These are phyloP conservation scores for Alloscopus bannaensis DNA, from an alignment of 2,888 invertebrate species.

Conservation along the genomic window DNA sequence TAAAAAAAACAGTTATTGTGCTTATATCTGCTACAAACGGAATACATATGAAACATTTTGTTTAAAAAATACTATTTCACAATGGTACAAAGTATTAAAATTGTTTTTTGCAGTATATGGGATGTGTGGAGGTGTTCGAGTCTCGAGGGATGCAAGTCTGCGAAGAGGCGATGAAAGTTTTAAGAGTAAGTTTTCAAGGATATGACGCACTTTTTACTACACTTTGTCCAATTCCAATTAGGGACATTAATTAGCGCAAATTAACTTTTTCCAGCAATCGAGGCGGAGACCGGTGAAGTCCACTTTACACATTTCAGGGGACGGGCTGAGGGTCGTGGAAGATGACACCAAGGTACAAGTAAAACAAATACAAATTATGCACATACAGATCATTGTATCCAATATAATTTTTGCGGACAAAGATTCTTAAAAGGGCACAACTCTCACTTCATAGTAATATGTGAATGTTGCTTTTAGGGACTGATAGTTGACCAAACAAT, in stretches of 20 bases:
- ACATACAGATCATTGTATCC: no score
- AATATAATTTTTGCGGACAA: no score
- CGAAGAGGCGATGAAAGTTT: conserved; percentile 98
- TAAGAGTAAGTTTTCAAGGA: conserved; percentile 83
- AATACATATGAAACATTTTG: no score
- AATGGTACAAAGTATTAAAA: no score
- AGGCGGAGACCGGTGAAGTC: conserved; percentile 92
- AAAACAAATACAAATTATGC: conserved; percentile 12
- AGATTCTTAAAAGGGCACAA: no score
- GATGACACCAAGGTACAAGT: conserved; percentile 91
- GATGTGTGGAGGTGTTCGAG: conserved; percentile 99
- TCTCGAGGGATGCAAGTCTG: conserved; percentile 99
- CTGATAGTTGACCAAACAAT: conserved; percentile 99
- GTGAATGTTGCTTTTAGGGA: conserved; percentile 79
- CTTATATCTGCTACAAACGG: no score
- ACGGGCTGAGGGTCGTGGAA: conserved; percentile 97
- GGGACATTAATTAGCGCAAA: no score
- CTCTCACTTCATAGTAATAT: no score
- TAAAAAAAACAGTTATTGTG: no score
- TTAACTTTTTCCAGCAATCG: conserved; percentile 83
- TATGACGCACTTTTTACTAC: no score
- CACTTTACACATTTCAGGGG: conserved; percentile 92
- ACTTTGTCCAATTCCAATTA: no score
- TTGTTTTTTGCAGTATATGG: conserved; percentile 86
- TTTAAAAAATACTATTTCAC: no score